These are phyloP conservation scores for Gymnocypris eckloni DNA, from an alignment of 2,797 vertebrate species.

Conservation along the genomic window DNA sequence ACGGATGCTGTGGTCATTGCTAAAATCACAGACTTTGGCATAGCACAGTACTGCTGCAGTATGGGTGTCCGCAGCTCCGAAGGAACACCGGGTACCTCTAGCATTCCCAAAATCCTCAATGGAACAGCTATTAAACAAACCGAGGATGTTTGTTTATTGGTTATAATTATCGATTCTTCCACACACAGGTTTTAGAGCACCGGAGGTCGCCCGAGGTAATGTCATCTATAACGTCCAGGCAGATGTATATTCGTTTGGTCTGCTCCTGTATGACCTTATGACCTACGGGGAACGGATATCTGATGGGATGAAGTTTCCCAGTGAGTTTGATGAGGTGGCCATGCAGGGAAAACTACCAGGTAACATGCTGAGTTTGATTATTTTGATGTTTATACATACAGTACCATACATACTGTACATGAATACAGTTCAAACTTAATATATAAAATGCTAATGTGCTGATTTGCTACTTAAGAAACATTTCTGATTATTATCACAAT, in stretches of 20 bases:
- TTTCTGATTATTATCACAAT: too few relatives aligned
- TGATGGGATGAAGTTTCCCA: constrained; percentile 96
- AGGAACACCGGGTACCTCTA: constrained; percentile 91
- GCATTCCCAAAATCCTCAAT: not conserved
- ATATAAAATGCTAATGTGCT: too few relatives aligned
- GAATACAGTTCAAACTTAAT: too few relatives aligned
- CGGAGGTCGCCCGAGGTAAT: constrained; percentile 93
- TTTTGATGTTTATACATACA: not conserved
- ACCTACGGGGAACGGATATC: constrained; percentile 90
- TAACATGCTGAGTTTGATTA: constrained; percentile 63
- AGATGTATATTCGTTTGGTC: constrained; percentile 95
- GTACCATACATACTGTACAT: too few relatives aligned
- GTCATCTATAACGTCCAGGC: constrained; percentile 97
- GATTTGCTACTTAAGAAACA: too few relatives aligned
- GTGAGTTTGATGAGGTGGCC: constrained; percentile 95
- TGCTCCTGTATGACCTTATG: constrained; percentile 95
- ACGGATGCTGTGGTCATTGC: constrained; percentile 91
- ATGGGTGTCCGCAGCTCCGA: constrained; percentile 96
- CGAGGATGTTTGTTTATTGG: not conserved
- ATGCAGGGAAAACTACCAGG: constrained; percentile 94
- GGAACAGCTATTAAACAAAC: not conserved
- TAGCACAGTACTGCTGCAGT: constrained; percentile 95
- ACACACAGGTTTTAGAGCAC: constrained; percentile 90
- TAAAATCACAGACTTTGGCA: constrained; percentile 97
- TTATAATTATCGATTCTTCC: not conserved